These are phyloP conservation scores for Aulostomus chinensis DNA, from an alignment of 2,797 vertebrate genomes.

Conservation along the genomic window DNA sequence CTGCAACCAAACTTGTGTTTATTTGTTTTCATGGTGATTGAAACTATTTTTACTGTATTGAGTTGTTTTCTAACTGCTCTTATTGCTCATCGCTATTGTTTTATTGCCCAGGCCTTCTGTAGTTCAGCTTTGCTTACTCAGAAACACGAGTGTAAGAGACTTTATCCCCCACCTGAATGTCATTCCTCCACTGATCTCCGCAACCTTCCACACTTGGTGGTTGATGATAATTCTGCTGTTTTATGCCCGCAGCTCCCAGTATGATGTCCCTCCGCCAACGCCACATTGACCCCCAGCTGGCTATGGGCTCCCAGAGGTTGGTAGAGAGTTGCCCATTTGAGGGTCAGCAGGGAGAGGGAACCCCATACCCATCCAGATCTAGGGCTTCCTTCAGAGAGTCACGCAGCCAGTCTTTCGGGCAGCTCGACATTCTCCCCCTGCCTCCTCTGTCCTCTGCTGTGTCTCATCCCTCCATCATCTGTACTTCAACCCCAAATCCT, in stretches of 20 bases:
- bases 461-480: slow-evolving; percentile 77
- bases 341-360: slow-evolving; percentile 77
- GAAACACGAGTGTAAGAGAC: not conserved
- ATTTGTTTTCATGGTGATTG: no score
- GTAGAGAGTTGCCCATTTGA: slow-evolving; percentile 87
- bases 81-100: no score
- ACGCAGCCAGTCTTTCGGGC: slow-evolving; percentile 88
- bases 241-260: slow-evolving; percentile 87
- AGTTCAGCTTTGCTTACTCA: not conserved
- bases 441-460: slow-evolving; percentile 80
- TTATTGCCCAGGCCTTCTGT: no score
- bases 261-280: slow-evolving; percentile 94
- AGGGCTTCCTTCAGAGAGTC: slow-evolving; percentile 82
- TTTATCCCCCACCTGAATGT: slow-evolving; percentile 17
- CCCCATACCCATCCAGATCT: slow-evolving; percentile 74
- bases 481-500: slow-evolving; percentile 53
- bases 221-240: slow-evolving; percentile 46
- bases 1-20: no score
- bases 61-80: no score
- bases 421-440: slow-evolving; percentile 78
- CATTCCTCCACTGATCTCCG: slow-evolving; percentile 22
- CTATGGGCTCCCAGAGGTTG: slow-evolving; percentile 97
- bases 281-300: slow-evolving; percentile 89
- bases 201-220: not conserved
- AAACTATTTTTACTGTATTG: no score